Evolutionary conservation across 64 coral and sea anemone species (phyloP), one percentile per base, ranked within the genome.

Genomic region (Stichodactyla helianthus): DNA sequence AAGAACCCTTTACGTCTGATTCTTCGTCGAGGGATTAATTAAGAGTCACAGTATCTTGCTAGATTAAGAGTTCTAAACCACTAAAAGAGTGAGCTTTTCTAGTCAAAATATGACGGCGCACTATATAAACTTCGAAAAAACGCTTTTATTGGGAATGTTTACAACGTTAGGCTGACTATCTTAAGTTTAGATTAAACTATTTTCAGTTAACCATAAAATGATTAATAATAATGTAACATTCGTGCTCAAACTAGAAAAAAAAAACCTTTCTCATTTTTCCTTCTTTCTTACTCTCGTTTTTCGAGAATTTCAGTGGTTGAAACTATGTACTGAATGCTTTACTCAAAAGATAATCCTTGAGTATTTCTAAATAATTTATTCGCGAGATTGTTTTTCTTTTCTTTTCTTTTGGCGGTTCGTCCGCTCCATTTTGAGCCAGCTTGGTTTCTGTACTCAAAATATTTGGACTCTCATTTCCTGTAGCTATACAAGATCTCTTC

Each of bases 401-500:
- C 53, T 65, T 74, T 74, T 23, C 62, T 74, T 74, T 27, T 54
- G 78, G 78, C 78, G 50, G 78, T 79, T 79, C 35, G 35, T 81
- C 78, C 11, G 31, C 8, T 51, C 50, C 52, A 81, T 81, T 74
- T 74, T 4, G 26, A n/a, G 78, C 51, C 35, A 81, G 50, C 52
- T 81, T 81, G 78, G 78, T 81, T 81, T 81, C 78, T 81, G 35
- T 54, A 51, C 78, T 81, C 35, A 81, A 81, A 81, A 81, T 81
- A 81, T 81, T 81, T 81, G 35, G 78, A 54, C 2, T 81, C 50
- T 81, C 35, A 81, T 81, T 81, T 81, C 78, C 78, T 81, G 78
- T 81, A 6, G 10, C 50, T 54, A 81, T 81, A 53, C 68, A 74
- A 2, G 68, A 74, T 74, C 68, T 25, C 68, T 74, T 74, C 25